phyloP scores from a whole-genome alignment of 2,797 vertebrate species.

The Platalea minor region DNA sequence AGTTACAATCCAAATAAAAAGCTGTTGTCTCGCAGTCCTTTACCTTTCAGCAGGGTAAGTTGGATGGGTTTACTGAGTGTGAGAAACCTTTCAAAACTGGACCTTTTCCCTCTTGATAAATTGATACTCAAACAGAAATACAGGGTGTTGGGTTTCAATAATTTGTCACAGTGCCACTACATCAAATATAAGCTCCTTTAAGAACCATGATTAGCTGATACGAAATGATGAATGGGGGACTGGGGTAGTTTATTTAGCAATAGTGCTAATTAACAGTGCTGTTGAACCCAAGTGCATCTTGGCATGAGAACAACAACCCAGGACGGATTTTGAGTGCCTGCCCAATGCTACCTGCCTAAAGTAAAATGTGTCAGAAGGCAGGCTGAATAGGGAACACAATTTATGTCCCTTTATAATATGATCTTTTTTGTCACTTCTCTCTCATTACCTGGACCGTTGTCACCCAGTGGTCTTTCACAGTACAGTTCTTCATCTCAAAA shows the following conservation, averaged over 20 bases:
- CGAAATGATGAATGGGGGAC: neutral
- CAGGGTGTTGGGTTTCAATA: neutral
- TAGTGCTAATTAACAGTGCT: conserved; percentile 13
- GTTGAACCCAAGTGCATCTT: neutral
- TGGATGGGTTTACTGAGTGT: neutral
- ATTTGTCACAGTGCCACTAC: neutral
- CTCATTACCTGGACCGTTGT: neutral
- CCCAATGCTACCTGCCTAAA: neutral
- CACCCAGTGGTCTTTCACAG: neutral
- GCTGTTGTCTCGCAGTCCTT: neutral
- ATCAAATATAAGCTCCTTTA: neutral
- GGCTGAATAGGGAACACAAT: neutral
- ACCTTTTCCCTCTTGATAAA: neutral
- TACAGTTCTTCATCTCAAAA: neutral
- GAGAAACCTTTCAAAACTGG: neutral
- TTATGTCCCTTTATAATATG: neutral
- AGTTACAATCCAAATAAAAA: neutral
- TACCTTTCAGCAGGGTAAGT: neutral
- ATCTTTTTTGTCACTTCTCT: neutral
- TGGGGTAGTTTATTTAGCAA: neutral
- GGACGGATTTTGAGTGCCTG: neutral
- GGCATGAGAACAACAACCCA: neutral
- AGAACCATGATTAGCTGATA: neutral
- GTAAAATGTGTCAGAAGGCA: neutral
- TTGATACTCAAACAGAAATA: neutral